These are phyloP conservation scores for Ageneiosus marmoratus DNA, from an alignment of 2,113 vertebrate species.

Conservation along the genomic window DNA sequence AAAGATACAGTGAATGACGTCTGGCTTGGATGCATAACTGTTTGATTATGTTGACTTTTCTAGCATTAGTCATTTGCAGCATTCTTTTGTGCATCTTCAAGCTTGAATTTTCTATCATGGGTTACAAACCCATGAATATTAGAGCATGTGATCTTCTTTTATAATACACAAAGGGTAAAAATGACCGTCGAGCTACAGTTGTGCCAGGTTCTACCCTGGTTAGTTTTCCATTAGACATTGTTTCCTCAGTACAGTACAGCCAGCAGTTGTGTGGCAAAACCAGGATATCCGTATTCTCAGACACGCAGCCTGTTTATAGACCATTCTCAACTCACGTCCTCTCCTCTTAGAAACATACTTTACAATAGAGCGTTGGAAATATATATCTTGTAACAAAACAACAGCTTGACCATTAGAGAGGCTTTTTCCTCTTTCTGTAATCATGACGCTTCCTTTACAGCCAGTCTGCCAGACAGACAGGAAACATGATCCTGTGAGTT, in stretches of 20 bases:
- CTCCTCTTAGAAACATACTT: constrained; percentile 42
- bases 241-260: constrained; percentile 18
- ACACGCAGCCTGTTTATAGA: constrained; percentile 39
- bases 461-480: constrained; percentile 55
- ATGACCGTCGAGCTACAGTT: not conserved
- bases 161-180: not conserved
- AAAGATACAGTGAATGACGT: not conserved
- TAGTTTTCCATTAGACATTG: constrained; percentile 7
- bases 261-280: not conserved
- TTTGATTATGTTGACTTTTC: not conserved
- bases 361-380: not conserved
- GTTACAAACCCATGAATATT: not conserved
- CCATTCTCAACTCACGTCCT: constrained; percentile 43
- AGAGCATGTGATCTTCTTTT: not conserved
- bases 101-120: not conserved
- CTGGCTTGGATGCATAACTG: not conserved
- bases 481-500: constrained; percentile 54
- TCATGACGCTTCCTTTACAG: constrained; percentile 72
- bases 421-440: constrained; percentile 59
- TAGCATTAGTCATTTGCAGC: not conserved
- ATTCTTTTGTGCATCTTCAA: not conserved
- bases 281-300: constrained; percentile 30
- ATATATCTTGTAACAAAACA: constrained; percentile 31
- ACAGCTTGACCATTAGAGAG: constrained; percentile 35
- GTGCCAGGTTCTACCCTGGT: not conserved